Percentiles rank a stretch among this genome's conserved stretches.
phyloP scores from a whole-genome alignment of 1,140 invertebrate species.

The Manduca sexta region DNA sequence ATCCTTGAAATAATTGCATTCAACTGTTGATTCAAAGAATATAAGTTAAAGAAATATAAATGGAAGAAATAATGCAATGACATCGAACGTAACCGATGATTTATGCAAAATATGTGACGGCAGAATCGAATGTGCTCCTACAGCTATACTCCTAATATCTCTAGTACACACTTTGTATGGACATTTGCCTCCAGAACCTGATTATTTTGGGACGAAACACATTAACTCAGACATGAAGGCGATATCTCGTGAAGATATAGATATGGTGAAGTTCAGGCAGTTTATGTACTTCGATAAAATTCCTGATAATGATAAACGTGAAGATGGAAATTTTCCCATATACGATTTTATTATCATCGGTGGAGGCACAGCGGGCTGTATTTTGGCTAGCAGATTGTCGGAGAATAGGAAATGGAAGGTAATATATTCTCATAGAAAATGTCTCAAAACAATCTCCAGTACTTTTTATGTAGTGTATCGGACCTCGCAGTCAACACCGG shows the following conservation, averaged over 20 bases:
- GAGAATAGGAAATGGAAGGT: conserved; percentile 64
- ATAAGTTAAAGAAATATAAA: not conserved
- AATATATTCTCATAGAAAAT: too few species aligned
- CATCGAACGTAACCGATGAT: conserved; percentile 51
- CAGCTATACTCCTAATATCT: conserved; percentile 56
- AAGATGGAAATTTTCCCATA: conserved; percentile 15
- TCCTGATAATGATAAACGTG: conserved; percentile 13
- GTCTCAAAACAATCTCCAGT: too few species aligned
- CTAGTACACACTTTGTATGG: conserved; percentile 57
- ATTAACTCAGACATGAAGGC: not conserved
- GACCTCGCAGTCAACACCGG: too few species aligned
- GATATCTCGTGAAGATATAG: not conserved
- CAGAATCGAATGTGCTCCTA: conserved; percentile 58
- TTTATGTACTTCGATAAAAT: conserved; percentile 10
- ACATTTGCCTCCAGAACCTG: conserved; percentile 43
- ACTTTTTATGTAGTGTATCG: too few species aligned
- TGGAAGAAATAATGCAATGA: conserved; percentile 42
- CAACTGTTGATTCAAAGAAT: too few species aligned
- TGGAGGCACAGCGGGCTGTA: conserved; percentile 56
- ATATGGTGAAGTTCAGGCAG: conserved; percentile 3
- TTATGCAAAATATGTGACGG: conserved; percentile 64
- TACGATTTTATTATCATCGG: conserved; percentile 59
- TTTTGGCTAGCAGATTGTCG: conserved; percentile 52
- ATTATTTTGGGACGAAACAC: conserved; percentile 46
- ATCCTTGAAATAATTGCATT: too few species aligned